A percentile compares a stretch with the other conserved stretches of the same genome.
phyloP scores from a whole-genome alignment of 2,113 vertebrate species.

The Fregata magnificens region DNA sequence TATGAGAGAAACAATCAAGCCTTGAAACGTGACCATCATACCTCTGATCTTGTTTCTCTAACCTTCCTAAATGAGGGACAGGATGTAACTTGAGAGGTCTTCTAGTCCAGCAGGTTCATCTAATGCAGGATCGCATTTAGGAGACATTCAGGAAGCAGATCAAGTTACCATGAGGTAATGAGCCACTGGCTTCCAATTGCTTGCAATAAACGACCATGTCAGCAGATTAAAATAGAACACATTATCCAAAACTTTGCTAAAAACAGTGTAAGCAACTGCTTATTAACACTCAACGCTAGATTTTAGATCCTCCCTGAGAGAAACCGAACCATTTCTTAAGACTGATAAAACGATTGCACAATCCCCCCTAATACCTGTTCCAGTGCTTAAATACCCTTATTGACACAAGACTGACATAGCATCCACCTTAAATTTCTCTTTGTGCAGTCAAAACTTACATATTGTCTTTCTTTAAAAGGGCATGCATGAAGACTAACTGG shows the following conservation, averaged over 20 bases:
- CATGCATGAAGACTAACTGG: background rate
- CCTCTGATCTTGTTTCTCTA: background rate
- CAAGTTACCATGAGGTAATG: background rate
- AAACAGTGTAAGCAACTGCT: background rate
- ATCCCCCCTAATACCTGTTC: background rate
- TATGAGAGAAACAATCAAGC: background rate
- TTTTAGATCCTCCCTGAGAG: background rate
- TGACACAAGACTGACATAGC: background rate
- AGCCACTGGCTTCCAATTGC: background rate
- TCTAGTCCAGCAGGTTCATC: rapidly evolving
- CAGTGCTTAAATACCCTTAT: background rate
- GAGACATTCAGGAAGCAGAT: background rate
- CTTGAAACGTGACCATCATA: background rate
- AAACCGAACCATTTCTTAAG: background rate
- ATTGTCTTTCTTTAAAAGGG: background rate
- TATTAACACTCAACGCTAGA: background rate
- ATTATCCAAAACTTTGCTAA: background rate
- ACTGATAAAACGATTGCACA: background rate
- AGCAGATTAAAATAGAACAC: background rate
- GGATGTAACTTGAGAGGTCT: background rate
- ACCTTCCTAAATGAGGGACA: background rate
- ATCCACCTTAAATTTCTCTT: background rate
- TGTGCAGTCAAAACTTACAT: background rate
- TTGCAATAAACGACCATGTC: background rate
- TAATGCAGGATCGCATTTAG: background rate